Conservation (phyloP, 1,140 invertebrate species). For the Antheraea mylitta region DNA sequence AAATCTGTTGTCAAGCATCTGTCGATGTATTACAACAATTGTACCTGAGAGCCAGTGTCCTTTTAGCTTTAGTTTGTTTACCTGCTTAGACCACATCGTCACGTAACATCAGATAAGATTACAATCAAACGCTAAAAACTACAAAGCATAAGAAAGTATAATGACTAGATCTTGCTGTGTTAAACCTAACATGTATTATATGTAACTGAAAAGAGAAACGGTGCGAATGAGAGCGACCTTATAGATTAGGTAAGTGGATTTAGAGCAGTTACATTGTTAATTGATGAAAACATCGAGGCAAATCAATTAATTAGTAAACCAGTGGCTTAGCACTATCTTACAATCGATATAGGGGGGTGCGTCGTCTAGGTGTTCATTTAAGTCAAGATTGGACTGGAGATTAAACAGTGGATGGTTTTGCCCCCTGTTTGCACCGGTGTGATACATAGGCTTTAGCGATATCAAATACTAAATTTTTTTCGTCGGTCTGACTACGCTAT, state of each 20-base stretch:
- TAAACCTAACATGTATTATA: not conserved
- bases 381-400: constrained; percentile 66
- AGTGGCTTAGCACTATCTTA: constrained; percentile 53
- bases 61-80: no score
- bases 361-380: constrained; percentile 67
- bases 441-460: constrained; percentile 26
- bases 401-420: constrained; percentile 58
- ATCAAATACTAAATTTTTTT: no score
- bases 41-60: no score
- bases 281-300: constrained; percentile 42
- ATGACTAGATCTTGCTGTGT: no score
- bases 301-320: constrained; percentile 71
- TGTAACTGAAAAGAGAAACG: not conserved
- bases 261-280: constrained; percentile 25
- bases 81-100: no score
- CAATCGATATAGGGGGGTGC: constrained; percentile 53
- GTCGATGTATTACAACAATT: no score
- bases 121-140: no score
- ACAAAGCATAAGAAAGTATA: no score
- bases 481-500: no score
- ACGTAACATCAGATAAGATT: no score
- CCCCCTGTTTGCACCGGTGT: constrained; percentile 29
- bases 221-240: not conserved
- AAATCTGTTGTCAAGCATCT: no score
- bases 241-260: not conserved